Base-by-base conservation (phyloP, 2,888 invertebrate species). In the Phania funesta region DNA sequence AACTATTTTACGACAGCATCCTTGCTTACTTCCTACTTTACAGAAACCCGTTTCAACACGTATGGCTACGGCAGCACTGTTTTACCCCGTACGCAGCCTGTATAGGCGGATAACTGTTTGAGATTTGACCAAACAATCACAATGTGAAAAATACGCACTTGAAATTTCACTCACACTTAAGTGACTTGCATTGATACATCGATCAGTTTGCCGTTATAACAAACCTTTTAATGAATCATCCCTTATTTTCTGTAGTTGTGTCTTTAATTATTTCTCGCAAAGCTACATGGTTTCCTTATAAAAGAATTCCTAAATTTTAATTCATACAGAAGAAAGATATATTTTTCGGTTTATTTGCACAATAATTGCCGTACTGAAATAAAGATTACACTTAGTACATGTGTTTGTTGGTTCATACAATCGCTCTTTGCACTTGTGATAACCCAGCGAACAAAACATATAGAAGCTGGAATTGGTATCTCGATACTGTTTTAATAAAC, bases 271-370 rank as follows among this genome's bases (percentile, higher is more conserved):
- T 29, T 41, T 48, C 3, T 20, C 22, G 22, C 62, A 44, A 20
- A 48, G 13, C 48, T 58, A 24, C 75, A 50, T 29, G 18, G 62
- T 24, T 62, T 77, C 62, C 44, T 68, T 68, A 77, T 70, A 46
- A 7, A 68, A 77, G 68, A 65, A 75, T 6, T 26, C 29, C 54
- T 46, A 46, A 74, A 71, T 26, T 60, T 60, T 62, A 18, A 38
- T 26, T 60, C 18, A 35, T 18, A 18, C 6, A 1, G 8, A n/a
- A n/a, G n/a, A 46, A 48, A 18, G 11, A 32, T 16, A 26, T 24
- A 18, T 24, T 35, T 46, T 20, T 44, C 29, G 4, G 52, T 44
- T 48, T 64, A 9, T 70, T 77, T 70, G 7, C 38, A 52, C 62
- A 64, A 64, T 46, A 64, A 70, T 77, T 68, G 46, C 41, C n/a